Percentiles rank a stretch among this genome's conserved stretches.
These are phyloP conservation scores for Orthosia cruda DNA, from an alignment of 2,888 invertebrate genomes.

Conservation along the genomic window DNA sequence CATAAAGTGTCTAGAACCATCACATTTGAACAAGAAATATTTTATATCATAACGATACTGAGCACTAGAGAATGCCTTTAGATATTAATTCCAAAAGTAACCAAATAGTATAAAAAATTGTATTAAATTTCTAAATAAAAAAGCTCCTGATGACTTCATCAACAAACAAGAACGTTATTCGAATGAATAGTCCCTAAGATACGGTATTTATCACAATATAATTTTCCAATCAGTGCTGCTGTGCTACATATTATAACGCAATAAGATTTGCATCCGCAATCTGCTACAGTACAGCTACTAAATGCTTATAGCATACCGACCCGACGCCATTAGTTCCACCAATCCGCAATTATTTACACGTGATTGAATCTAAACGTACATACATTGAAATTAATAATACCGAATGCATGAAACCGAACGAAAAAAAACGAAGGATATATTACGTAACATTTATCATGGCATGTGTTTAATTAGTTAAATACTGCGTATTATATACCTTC, in stretches of 20 bases:
- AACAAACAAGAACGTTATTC: not conserved
- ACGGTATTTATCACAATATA: not conserved
- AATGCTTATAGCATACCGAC: not conserved
- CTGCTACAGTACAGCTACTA: not conserved
- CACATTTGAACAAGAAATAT: too few relatives aligned
- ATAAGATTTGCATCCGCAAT: not conserved
- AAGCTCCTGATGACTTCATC: not conserved
- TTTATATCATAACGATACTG: too few relatives aligned
- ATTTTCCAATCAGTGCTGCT: not conserved
- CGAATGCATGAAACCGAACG: too few relatives aligned
- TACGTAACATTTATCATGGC: too few relatives aligned
- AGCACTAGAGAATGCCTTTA: too few relatives aligned
- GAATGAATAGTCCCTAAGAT: not conserved
- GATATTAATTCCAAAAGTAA: too few relatives aligned
- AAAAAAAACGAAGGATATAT: too few relatives aligned
- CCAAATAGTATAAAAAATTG: not conserved
- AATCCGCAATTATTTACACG: constrained; percentile 10
- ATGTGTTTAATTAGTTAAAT: too few relatives aligned
- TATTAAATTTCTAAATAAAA: too few relatives aligned
- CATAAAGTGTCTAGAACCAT: too few relatives aligned
- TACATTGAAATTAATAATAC: too few relatives aligned
- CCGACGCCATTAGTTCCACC: not conserved
- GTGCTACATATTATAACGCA: not conserved
- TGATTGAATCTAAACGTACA: not conserved
- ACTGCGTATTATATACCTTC: too few relatives aligned